Evolutionary conservation across 2,888 invertebrate genomes (phyloP), one percentile per base, ranked within the genome.

Genomic region (Camponotus fellah): DNA sequence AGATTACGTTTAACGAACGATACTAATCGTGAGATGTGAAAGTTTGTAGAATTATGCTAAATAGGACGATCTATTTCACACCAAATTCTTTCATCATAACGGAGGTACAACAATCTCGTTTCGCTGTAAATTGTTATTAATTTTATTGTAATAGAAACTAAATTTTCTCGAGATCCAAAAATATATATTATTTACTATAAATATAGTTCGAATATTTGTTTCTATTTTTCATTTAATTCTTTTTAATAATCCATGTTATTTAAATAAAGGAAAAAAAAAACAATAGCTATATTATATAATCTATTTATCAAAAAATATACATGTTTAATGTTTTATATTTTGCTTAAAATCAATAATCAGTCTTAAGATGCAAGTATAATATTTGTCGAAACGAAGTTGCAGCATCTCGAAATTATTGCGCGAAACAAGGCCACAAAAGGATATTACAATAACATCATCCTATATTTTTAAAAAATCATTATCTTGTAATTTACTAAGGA

Each of bases 11-110:
- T 64, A 83, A 76, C 82, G 77, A 86, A 88, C 75, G 76, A 83
- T 80, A 49, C 69, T 88, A 88, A 88, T 72, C 81, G 69, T 85
- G 71, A 86, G 82, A 86, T 87, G 85, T 88, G 84, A 86, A 86
- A 86, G 60, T 90, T 26, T 85, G 84, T 85, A 72, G 69, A 83
- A 85, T 66, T 71, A 79, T 81, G 34, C 60, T 79, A 79, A 46
- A 60, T 60, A 58, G 17, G 12, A 58, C 26, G 60, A 72, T 34
- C 34, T 14, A 32, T 26, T 71, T 72, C 58, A 46, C 72, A 10
- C 6, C 17, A 34, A 69, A 34, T 43, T 43, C 71, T 60, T 60
- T 79, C 60, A 8, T 71, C 71, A 46, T 46, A 79, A 71, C 43
- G 34, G 46, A 79, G 79, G 12, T 37, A n/a, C 58, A 69, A 43